phyloP scores from a whole-genome alignment of 2,888 invertebrate species.

The Sympetrum striolatum region DNA sequence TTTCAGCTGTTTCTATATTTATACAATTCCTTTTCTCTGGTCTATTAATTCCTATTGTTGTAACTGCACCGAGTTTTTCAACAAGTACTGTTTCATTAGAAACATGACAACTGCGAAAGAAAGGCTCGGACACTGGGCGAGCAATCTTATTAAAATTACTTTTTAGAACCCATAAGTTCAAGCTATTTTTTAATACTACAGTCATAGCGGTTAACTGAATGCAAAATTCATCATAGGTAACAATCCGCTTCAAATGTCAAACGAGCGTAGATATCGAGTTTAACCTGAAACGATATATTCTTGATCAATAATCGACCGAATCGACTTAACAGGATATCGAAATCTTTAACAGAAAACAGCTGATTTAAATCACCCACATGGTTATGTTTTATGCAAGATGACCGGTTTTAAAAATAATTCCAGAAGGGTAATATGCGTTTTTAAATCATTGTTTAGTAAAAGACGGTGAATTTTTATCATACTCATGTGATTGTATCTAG shows the following conservation, averaged over 20 bases:
- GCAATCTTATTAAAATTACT: background rate
- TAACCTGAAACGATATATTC: background rate
- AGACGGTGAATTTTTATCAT: too few species aligned
- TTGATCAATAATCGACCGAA: background rate
- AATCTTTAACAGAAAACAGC: too few species aligned
- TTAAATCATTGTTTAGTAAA: too few species aligned
- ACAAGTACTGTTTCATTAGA: constrained; percentile 58
- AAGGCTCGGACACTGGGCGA: too few species aligned
- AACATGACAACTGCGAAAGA: background rate
- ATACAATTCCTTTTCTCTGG: constrained; percentile 85
- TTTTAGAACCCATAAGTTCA: background rate
- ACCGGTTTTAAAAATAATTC: too few species aligned
- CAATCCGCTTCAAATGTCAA: background rate
- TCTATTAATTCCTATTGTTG: constrained; percentile 86
- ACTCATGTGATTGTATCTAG: too few species aligned
- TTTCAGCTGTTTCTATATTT: constrained; percentile 70
- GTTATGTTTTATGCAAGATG: too few species aligned
- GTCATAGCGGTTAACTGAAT: background rate
- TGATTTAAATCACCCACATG: too few species aligned
- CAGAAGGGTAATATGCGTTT: too few species aligned
- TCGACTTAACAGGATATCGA: background rate
- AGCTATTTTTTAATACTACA: background rate
- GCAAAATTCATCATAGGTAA: background rate
- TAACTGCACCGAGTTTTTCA: constrained; percentile 71
- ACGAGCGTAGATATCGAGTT: too few species aligned